Evolutionary conservation across 2,113 vertebrate species (phyloP).

Genomic region (Crotalus tigris): DNA sequence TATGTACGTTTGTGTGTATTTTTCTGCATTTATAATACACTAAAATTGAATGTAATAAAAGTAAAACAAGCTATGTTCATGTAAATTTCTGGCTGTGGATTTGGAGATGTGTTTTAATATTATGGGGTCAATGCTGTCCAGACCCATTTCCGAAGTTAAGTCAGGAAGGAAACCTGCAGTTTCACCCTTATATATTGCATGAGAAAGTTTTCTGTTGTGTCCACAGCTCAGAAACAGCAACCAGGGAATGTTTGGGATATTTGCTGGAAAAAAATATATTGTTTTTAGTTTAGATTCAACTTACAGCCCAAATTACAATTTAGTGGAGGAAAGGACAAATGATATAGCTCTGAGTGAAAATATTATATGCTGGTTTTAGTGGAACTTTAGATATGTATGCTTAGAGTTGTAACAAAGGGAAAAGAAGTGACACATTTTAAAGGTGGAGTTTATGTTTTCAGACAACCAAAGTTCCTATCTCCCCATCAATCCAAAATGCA

Average conservation of each 20-base stretch:
- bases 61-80: background rate
- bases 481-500: background rate
- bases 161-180: conserved; percentile 71
- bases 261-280: conserved; percentile 32
- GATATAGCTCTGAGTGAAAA: background rate
- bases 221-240: conserved; percentile 39
- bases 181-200: conserved; percentile 53
- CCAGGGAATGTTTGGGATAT: conserved; percentile 2
- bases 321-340: accelerated
- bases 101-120: conserved; percentile 2
- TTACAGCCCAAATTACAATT: conserved; percentile 4
- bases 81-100: background rate
- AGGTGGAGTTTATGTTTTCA: background rate
- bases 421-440: conserved; percentile 14
- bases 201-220: conserved; percentile 24
- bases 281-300: background rate
- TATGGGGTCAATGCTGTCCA: conserved; percentile 46
- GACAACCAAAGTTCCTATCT: background rate
- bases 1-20: background rate
- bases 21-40: background rate
- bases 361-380: background rate
- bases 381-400: background rate
- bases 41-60: background rate
- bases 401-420: conserved; percentile 1
- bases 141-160: conserved; percentile 51